These are phyloP conservation scores for Drosophila bunnanda DNA, from an alignment of 2,888 invertebrate species.

Conservation along the genomic window DNA sequence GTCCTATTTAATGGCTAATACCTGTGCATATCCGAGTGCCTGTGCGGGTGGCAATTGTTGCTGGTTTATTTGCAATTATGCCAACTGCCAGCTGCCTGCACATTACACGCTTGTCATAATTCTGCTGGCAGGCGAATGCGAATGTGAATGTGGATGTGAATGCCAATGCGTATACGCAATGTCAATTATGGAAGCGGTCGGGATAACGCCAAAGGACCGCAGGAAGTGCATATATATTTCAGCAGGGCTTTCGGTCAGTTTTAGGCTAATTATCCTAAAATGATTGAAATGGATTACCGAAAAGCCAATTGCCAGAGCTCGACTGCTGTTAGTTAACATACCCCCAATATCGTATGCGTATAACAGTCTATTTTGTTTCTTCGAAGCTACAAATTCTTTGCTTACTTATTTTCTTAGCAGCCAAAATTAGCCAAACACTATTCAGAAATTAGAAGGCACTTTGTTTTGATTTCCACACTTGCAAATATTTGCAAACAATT, in stretches of 20 bases:
- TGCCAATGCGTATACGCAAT: conserved; percentile 36
- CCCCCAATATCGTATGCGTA: conserved; percentile 29
- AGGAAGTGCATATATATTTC: conserved; percentile 53
- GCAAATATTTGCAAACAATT: conserved; percentile 13
- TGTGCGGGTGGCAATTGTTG: conserved; percentile 26
- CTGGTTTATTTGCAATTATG: conserved; percentile 64
- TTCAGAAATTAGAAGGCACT: neutral
- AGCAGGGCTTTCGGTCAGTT: conserved; percentile 46
- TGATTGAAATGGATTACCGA: conserved; percentile 34
- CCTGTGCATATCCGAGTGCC: neutral
- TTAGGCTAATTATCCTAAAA: conserved; percentile 43
- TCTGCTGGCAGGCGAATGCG: conserved; percentile 31
- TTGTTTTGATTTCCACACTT: conserved; percentile 8
- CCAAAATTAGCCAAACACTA: neutral
- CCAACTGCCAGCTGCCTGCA: conserved; percentile 50
- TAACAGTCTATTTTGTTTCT: neutral
- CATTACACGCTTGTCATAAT: conserved; percentile 58
- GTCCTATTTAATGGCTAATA: neutral
- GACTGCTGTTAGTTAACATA: conserved; percentile 12
- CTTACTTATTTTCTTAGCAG: neutral
- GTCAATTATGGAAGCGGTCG: conserved; percentile 46
- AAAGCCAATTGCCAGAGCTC: neutral
- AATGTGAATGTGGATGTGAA: neutral
- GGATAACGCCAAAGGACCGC: conserved; percentile 10
- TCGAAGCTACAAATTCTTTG: neutral